These are phyloP conservation scores for Apis florea DNA, from an alignment of 1,140 invertebrate species.

Conservation along the genomic window DNA sequence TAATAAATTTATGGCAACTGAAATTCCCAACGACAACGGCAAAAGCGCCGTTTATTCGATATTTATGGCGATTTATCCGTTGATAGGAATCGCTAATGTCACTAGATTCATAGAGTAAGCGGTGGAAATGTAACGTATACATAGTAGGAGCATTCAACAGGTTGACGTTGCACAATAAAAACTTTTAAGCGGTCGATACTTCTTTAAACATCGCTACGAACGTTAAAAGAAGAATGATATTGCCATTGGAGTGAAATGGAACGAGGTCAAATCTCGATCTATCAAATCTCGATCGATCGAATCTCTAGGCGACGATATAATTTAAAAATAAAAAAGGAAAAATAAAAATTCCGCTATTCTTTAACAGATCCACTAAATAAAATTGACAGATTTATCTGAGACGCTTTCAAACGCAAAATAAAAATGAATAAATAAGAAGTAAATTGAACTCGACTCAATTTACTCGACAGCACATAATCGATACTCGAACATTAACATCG, in stretches of 20 bases:
- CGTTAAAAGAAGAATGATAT: constrained; percentile 19
- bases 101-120: background rate
- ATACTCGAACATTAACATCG: no score
- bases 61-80: constrained; percentile 5
- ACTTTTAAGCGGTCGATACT: constrained; percentile 22
- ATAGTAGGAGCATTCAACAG: constrained; percentile 24
- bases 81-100: background rate
- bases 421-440: no score
- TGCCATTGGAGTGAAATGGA: background rate
- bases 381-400: no score
- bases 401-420: no score
- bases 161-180: constrained; percentile 36
- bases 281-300: no score
- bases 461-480: no score
- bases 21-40: background rate
- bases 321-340: no score
- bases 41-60: background rate
- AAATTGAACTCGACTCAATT: no score
- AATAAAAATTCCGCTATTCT: no score
- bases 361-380: no score
- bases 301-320: background rate
- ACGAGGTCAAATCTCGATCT: background rate
- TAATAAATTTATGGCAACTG: background rate
- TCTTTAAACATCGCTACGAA: constrained; percentile 29
- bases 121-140: background rate